Evolutionary conservation across 2,888 invertebrate species (phyloP), one percentile per base, ranked within the genome.

Genomic region (Sphaeridia pumilis): DNA sequence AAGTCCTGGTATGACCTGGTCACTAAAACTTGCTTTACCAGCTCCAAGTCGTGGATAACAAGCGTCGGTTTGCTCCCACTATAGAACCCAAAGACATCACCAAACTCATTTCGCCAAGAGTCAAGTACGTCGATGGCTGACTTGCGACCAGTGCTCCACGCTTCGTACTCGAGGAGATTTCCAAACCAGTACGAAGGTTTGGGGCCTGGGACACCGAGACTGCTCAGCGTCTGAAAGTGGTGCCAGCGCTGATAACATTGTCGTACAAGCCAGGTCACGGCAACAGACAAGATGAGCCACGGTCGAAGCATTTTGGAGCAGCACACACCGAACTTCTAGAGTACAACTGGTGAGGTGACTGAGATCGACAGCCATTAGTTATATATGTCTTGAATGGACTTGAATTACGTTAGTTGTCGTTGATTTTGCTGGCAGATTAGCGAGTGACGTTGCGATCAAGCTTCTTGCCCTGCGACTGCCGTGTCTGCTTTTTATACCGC

Each of bases 11-110:
- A 45, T 14, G 67, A 67, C 27, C 67, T 66, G 47, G 63, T 67
- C 3, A 69, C 64, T 34, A 69, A 59, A 17, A 69, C 57, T 24
- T 67, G 65, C 46, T 67, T 68, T 12, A 67, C 51, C 20, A 65
- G 36, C 24, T 68, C 65, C 43, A 58, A 36, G 28, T 67, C 63
- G 7, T 55, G 34, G 10, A 67, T 58, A 7, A 67, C 66, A 3
- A 67, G 43, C 22, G 58, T 59, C 5, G 67, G 64, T 17, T 57
- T 47, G 14, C 44, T 51, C 4, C 66, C 67, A 2, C 52, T 46
- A 49, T 58, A 67, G 49, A 64, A 66, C 3, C 66, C 67, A 52
- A 61, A 67, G 14, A 60, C 46, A 1, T 55, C 25, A 4, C 67
- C 67, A 49, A 52, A 66, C 31, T 59, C 24, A 17, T 51, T 20